A percentile compares a stretch with the other conserved stretches of the same genome.
phyloP scores from a whole-genome alignment of 2,113 vertebrate genomes.

The Jaculus jaculus region DNA sequence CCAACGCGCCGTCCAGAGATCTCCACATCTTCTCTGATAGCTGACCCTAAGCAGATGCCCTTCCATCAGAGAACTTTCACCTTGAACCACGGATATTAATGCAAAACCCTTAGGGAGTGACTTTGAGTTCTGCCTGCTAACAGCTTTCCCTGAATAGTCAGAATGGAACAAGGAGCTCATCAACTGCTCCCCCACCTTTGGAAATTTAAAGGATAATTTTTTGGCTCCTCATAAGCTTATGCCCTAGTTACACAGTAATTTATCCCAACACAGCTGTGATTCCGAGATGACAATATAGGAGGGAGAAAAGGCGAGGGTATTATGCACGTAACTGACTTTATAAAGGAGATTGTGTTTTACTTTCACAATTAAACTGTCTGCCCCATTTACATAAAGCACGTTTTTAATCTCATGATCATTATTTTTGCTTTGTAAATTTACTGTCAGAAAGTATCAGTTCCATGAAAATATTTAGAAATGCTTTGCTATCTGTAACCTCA shows the following conservation, averaged over 20 bases:
- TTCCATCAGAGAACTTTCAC: neutral
- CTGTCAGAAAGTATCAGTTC: neutral
- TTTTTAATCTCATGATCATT: conserved; percentile 15
- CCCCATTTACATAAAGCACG: neutral
- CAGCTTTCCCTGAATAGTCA: neutral
- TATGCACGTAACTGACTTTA: neutral
- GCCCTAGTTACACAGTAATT: neutral
- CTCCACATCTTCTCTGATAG: neutral
- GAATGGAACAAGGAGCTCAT: neutral
- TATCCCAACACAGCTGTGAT: neutral
- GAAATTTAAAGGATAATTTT: neutral
- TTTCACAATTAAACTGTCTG: neutral
- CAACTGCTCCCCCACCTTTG: neutral
- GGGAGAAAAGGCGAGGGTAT: neutral
- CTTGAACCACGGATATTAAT: neutral
- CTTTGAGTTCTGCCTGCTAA: neutral
- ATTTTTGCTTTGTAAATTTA: neutral
- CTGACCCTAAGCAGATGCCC: neutral
- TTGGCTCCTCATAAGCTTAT: neutral
- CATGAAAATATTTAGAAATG: neutral
- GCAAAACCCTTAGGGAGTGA: neutral
- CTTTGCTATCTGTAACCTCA: neutral
- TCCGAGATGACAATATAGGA: neutral
- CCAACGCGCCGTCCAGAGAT: neutral
- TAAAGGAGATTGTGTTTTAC: neutral